phyloP scores from a whole-genome alignment of 2,888 invertebrate species.

The Dryadula phaetusa region DNA sequence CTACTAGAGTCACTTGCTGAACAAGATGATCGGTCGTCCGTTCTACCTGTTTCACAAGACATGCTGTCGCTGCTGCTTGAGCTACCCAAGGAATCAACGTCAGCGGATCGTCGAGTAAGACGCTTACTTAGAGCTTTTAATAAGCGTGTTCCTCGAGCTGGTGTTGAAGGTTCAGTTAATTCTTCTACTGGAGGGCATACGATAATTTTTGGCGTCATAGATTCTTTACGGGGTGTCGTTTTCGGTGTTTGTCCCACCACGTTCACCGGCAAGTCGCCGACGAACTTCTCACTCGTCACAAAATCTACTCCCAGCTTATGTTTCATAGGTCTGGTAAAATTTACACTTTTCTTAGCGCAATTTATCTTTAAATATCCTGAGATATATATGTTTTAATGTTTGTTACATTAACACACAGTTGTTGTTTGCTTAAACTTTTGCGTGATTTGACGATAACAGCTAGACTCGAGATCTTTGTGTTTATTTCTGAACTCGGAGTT shows the following conservation, averaged over 20 bases:
- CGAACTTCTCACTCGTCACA: constrained; percentile 67
- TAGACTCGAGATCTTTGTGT: constrained; percentile 53
- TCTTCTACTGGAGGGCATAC: constrained; percentile 80
- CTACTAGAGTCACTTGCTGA: constrained; percentile 87
- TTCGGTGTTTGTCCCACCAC: constrained; percentile 59
- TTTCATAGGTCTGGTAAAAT: constrained; percentile 68
- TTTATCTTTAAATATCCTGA: constrained; percentile 47
- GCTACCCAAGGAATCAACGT: constrained; percentile 73
- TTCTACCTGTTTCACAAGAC: constrained; percentile 67
- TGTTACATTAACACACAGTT: constrained; percentile 47
- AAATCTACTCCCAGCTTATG: constrained; percentile 67
- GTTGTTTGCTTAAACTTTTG: constrained; percentile 66
- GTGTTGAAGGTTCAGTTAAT: constrained; percentile 83
- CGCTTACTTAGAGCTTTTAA: constrained; percentile 87
- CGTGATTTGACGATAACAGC: constrained; percentile 52
- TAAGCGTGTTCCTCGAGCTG: constrained; percentile 85
- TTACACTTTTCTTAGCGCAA: constrained; percentile 50
- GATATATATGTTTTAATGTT: constrained; percentile 45
- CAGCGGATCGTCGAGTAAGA: constrained; percentile 81
- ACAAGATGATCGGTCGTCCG: constrained; percentile 78
- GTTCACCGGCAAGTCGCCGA: constrained; percentile 64
- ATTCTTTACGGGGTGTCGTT: constrained; percentile 60
- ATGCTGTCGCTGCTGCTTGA: constrained; percentile 79
- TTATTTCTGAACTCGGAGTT: constrained; percentile 57
- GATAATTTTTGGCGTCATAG: constrained; percentile 75